phyloP scores from a whole-genome alignment of 2,888 invertebrate species.

The Andrena bucephala region DNA sequence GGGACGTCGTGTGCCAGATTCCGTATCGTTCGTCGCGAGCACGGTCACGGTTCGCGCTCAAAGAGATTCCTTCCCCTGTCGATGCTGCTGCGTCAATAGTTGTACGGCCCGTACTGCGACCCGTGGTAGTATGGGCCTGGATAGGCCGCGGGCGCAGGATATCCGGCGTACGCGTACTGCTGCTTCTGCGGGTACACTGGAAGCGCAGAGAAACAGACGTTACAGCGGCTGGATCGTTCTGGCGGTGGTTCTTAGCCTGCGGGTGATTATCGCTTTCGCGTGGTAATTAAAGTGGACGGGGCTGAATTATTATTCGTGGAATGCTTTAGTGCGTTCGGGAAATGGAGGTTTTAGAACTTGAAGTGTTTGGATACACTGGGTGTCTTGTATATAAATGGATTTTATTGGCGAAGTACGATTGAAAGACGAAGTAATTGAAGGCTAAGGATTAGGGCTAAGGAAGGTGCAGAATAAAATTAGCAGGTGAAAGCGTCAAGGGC shows the following conservation, averaged over 20 bases:
- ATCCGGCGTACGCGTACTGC: slow-evolving; percentile 95
- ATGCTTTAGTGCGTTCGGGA: not conserved
- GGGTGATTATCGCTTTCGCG: not conserved
- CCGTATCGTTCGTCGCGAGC: slow-evolving; percentile 43
- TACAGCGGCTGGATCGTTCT: not conserved
- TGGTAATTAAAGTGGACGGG: not conserved
- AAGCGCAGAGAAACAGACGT: slow-evolving; percentile 70
- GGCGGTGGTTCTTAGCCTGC: slow-evolving; percentile 28
- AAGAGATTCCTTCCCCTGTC: slow-evolving; percentile 45
- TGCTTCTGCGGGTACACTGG: slow-evolving; percentile 97
- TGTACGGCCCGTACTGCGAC: slow-evolving; percentile 96
- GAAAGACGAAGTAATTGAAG: not conserved
- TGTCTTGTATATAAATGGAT: no score
- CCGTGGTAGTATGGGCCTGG: slow-evolving; percentile 95
- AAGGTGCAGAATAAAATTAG: no score
- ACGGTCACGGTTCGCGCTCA: slow-evolving; percentile 29
- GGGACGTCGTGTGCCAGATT: slow-evolving; percentile 48
- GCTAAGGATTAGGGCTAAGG: no score
- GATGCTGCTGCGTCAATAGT: slow-evolving; percentile 88
- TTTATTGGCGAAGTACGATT: not conserved
- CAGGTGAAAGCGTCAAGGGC: no score
- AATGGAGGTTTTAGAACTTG: no score
- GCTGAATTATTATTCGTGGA: not conserved
- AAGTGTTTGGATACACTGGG: no score
- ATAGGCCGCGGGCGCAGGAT: slow-evolving; percentile 92